Base-by-base conservation (phyloP, 2,888 invertebrate species). In the Hemicrepidius hirtus region DNA sequence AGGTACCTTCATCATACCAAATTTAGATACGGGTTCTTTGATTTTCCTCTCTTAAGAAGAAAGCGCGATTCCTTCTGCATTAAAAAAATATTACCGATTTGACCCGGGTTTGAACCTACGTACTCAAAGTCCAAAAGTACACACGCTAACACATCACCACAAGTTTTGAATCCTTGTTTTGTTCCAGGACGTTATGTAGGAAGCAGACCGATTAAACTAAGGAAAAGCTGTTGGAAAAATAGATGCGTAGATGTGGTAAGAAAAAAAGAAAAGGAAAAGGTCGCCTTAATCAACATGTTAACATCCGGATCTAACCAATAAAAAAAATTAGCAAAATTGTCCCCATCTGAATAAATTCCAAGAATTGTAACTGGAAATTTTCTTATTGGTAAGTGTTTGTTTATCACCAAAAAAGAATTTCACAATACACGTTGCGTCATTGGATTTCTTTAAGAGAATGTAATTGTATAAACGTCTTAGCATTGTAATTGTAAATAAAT, bases 191-290 rank as follows among this genome's bases (percentile, higher is more conserved):
- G 98, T 71, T 99, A 99, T 86, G 99, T 99, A 0, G 99, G 99
- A 71, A 99, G 98, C 83, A 91, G 99, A 41, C 99, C 99, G 0
- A 99, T 99, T 75, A 99, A 99, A 85, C 87, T 99, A 68, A 88
- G 99, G 20, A 99, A 99, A 88, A 98, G 98, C 84, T 93, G 94
- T 0, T 99, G 99, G 99, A 95, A 94, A 81, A 95, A 95, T 79
- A 90, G 99, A 73, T 96, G 97, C 82, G 88, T 98, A 10, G 98
- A 99, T 78, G 91, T 96, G 0, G 98, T 98, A 0, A 91, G 96
- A 77, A 98, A 97, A 88, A 99, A 99, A 86, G 97, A 97, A 84
- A 97, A 96, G 81, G 97, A 98, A 82, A 98, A 98, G 83, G 94
- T 95, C 69, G 92, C 95, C 0, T 88, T 98, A 5, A 90, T 96